A percentile compares a stretch with the other conserved stretches of the same genome.
Conservation (phyloP, 2,888 invertebrate genomes). For the Apodemia duryi region DNA sequence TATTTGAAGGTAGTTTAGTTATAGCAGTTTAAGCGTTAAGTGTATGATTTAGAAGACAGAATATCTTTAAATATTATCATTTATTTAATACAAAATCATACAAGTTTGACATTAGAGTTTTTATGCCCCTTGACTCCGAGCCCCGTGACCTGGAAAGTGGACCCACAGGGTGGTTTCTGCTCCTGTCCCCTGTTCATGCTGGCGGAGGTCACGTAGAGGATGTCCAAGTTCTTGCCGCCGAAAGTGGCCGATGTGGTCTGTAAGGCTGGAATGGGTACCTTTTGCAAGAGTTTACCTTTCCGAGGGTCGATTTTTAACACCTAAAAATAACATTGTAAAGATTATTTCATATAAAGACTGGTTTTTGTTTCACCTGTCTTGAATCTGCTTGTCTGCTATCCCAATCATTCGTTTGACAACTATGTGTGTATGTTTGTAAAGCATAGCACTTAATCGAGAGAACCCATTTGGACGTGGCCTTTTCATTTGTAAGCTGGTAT, state of each 20-base stretch:
- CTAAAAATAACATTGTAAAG: conserved; percentile 38
- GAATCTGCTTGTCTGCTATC: no score
- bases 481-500: no score
- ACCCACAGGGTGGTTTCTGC: conserved; percentile 75
- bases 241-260: conserved; percentile 86
- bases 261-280: conserved; percentile 78
- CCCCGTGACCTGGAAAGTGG: conserved; percentile 81
- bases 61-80: no score
- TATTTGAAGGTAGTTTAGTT: no score
- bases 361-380: no score
- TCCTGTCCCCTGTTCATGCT: conserved; percentile 54
- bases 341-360: no score
- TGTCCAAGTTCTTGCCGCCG: conserved; percentile 84
- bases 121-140: conserved; percentile 77
- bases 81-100: not conserved
- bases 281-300: conserved; percentile 75
- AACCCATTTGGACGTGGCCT: no score
- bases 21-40: no score
- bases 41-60: no score
- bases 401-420: no score
- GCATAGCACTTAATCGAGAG: no score
- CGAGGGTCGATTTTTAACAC: conserved; percentile 76
- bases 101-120: conserved; percentile 26
- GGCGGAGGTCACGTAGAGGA: conserved; percentile 83
- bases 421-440: no score